Evolutionary conservation across 2,888 invertebrate genomes (phyloP).

Genomic region (Neoaliturus tenellus): DNA sequence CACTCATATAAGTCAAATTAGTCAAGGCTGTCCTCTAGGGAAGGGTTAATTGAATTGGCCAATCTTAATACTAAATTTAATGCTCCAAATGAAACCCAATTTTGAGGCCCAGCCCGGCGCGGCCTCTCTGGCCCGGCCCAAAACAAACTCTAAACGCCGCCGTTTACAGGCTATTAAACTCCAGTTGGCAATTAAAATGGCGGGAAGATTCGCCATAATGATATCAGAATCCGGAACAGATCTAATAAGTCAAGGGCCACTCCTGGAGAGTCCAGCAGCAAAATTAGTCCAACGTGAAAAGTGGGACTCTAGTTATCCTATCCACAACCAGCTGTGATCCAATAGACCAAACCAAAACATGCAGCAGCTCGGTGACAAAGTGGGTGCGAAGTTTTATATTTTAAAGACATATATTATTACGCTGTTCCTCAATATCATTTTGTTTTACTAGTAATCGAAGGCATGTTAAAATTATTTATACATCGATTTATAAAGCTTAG

Average conservation of each 20-base stretch:
- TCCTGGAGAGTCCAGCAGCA: too few species aligned
- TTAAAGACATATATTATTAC: too few species aligned
- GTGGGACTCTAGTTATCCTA: too few species aligned
- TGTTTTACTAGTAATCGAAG: too few species aligned
- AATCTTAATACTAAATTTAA: constrained; percentile 7
- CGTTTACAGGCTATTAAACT: background rate
- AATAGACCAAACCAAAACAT: too few species aligned
- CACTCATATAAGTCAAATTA: constrained; percentile 7
- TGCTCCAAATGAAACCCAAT: constrained; percentile 11
- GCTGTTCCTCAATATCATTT: too few species aligned
- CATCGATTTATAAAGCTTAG: too few species aligned
- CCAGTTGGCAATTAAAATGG: constrained; percentile 11
- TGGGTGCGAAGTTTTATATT: too few species aligned
- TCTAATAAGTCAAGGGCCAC: background rate
- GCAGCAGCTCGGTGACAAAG: too few species aligned
- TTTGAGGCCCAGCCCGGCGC: background rate
- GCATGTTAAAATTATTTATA: too few species aligned
- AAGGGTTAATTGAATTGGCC: background rate
- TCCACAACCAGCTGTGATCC: too few species aligned
- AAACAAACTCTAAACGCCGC: constrained; percentile 14
- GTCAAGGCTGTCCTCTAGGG: background rate
- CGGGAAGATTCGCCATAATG: background rate
- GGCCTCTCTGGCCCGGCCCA: background rate
- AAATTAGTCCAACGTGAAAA: too few species aligned
- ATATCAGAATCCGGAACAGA: background rate